Percentiles rank a stretch among this genome's conserved stretches.
phyloP scores from a whole-genome alignment of 2,888 invertebrate species.

The Heteromyza rotundicornis region DNA sequence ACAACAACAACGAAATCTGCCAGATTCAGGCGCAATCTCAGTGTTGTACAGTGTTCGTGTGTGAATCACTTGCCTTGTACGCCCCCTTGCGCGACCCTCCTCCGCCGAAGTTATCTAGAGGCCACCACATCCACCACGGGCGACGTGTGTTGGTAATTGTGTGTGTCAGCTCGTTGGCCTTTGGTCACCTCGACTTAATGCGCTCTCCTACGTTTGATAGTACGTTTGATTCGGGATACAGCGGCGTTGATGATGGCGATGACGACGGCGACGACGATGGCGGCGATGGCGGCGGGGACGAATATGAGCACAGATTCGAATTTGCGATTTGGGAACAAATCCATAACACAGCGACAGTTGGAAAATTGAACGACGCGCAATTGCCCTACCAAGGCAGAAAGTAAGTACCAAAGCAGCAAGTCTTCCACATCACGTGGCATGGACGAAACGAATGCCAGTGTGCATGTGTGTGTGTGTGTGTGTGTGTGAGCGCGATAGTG shows the following conservation, averaged over 20 bases:
- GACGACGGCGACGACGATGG: too few species aligned
- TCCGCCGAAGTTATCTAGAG: neutral
- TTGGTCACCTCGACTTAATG: constrained; percentile 58
- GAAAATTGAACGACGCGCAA: neutral
- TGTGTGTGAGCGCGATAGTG: neutral
- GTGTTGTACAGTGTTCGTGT: neutral
- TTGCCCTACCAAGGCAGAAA: neutral
- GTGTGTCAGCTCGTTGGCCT: constrained; percentile 58
- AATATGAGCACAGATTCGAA: too few species aligned
- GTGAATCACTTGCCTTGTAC: constrained; percentile 2
- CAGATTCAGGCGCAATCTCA: neutral
- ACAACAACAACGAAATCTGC: too few species aligned
- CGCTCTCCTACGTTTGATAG: constrained; percentile 28
- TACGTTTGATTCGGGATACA: neutral
- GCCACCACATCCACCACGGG: neutral
- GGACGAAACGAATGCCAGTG: too few species aligned
- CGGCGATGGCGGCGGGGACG: too few species aligned
- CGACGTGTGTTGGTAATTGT: constrained; percentile 4
- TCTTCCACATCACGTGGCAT: too few species aligned
- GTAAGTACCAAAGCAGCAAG: neutral
- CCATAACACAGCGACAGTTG: constrained; percentile 7
- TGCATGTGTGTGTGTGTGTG: constrained; percentile 7
- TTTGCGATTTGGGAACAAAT: constrained; percentile 1
- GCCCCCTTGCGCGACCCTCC: neutral
- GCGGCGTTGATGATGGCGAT: neutral